A percentile compares a stretch with the other conserved stretches of the same genome.
Evolutionary conservation across 2,888 invertebrate genomes (phyloP).

Genomic region (Iphiclides podalirius): DNA sequence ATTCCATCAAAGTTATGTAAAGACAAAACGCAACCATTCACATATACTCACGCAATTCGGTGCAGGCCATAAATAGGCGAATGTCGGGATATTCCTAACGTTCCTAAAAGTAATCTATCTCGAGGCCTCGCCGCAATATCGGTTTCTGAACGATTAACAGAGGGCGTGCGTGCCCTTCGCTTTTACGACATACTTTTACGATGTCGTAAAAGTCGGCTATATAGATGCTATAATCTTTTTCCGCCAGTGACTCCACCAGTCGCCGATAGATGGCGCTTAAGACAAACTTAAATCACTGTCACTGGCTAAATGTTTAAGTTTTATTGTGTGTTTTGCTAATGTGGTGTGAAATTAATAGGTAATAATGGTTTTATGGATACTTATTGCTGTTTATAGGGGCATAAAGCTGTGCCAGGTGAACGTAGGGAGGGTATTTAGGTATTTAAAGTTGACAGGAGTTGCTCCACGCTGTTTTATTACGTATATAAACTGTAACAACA

Average conservation of each 20-base stretch:
- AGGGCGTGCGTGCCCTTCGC: conserved; percentile 78
- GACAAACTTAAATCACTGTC: conserved; percentile 70
- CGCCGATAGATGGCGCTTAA: conserved; percentile 69
- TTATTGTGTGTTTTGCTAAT: conserved; percentile 80
- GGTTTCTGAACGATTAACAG: conserved; percentile 80
- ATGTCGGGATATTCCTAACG: conserved; percentile 69
- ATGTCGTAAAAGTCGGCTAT: conserved; percentile 72
- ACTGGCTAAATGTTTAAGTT: conserved; percentile 72
- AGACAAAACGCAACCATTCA: conserved; percentile 23
- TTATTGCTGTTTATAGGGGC: conserved; percentile 69
- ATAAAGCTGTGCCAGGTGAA: conserved; percentile 70
- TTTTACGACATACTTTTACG: conserved; percentile 78
- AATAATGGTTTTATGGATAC: conserved; percentile 78
- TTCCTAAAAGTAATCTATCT: conserved; percentile 74
- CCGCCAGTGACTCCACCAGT: conserved; percentile 49
- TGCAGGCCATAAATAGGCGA: conserved; percentile 68
- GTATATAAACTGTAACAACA: too few species aligned
- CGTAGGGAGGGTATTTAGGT: conserved; percentile 56
- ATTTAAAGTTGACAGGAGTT: conserved; percentile 68
- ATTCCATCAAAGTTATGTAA: conserved; percentile 15
- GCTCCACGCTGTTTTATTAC: too few species aligned
- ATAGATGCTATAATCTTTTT: conserved; percentile 78
- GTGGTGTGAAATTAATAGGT: conserved; percentile 80
- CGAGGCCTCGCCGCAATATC: conserved; percentile 75
- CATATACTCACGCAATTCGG: conserved; percentile 42